A percentile compares a stretch with the other conserved stretches of the same genome.
phyloP scores from a whole-genome alignment of 2,113 vertebrate species.

The Mungos mungo region DNA sequence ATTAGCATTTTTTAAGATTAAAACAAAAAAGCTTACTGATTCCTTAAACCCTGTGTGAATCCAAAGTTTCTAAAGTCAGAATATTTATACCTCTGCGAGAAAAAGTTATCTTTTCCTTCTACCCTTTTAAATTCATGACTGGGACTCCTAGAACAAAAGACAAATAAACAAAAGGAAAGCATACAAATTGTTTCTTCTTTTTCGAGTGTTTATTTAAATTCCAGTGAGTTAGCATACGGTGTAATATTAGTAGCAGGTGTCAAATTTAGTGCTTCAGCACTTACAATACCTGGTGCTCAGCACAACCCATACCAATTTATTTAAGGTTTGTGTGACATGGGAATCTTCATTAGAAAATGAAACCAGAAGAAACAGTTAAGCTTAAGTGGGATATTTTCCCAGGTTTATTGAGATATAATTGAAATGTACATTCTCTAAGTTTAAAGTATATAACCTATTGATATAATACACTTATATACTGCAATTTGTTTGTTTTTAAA shows the following conservation, averaged over 20 bases:
- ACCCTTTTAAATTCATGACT: not conserved
- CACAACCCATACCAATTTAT: not conserved
- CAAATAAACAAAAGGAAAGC: not conserved
- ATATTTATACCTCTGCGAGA: not conserved
- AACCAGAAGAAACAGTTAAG: not conserved
- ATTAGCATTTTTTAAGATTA: not conserved
- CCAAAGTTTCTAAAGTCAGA: not conserved
- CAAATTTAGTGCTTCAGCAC: not conserved
- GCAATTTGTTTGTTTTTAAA: not conserved
- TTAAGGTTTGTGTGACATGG: not conserved
- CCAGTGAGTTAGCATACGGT: too few species aligned
- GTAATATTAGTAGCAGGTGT: too few species aligned
- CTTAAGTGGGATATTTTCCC: not conserved
- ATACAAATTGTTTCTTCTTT: not conserved
- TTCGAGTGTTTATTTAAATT: too few species aligned
- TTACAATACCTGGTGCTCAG: too few species aligned
- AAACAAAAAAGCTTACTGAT: not conserved
- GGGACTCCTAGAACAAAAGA: not conserved
- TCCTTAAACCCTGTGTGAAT: not conserved
- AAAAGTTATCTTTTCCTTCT: not conserved
- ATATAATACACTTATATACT: not conserved
- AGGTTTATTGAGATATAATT: not conserved
- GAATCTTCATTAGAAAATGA: not conserved
- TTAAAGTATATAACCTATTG: not conserved
- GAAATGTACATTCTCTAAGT: not conserved